phyloP scores from a whole-genome alignment of 2,113 vertebrate species.

The Cynocephalus volans region DNA sequence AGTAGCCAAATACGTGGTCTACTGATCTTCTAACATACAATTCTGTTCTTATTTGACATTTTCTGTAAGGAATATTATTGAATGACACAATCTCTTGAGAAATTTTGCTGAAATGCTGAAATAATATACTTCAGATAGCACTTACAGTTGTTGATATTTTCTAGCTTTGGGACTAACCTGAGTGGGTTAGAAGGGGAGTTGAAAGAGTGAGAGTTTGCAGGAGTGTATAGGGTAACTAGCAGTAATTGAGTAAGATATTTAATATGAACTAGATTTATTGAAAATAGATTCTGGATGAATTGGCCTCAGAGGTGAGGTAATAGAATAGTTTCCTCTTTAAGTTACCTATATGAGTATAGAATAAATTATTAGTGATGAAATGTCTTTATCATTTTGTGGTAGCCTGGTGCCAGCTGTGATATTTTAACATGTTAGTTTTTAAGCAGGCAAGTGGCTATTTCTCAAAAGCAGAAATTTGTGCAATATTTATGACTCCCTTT shows the following conservation, averaged over 20 bases:
- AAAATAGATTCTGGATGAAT: slow-evolving; percentile 74
- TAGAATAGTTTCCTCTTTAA: slow-evolving; percentile 55
- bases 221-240: slow-evolving; percentile 59
- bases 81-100: slow-evolving; percentile 60
- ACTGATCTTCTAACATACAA: slow-evolving; percentile 1
- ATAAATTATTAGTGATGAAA: slow-evolving; percentile 47
- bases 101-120: slow-evolving; percentile 66
- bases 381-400: slow-evolving; percentile 59
- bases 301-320: slow-evolving; percentile 60
- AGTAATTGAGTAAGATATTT: slow-evolving; percentile 74
- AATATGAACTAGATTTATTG: slow-evolving; percentile 70
- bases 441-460: slow-evolving; percentile 55
- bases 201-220: slow-evolving; percentile 48
- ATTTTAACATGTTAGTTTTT: slow-evolving; percentile 64
- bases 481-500: slow-evolving; percentile 68
- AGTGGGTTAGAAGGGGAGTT: slow-evolving; percentile 44
- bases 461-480: slow-evolving; percentile 62
- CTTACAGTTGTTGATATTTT: slow-evolving; percentile 67
- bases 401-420: slow-evolving; percentile 14
- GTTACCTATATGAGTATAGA: slow-evolving; percentile 50
- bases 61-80: slow-evolving; percentile 45
- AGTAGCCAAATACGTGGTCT: background rate
- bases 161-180: slow-evolving; percentile 52
- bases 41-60: slow-evolving; percentile 50
- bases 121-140: slow-evolving; percentile 49